These are phyloP conservation scores for Cataglyphis cursor DNA, from an alignment of 2,888 invertebrate species.

Conservation along the genomic window DNA sequence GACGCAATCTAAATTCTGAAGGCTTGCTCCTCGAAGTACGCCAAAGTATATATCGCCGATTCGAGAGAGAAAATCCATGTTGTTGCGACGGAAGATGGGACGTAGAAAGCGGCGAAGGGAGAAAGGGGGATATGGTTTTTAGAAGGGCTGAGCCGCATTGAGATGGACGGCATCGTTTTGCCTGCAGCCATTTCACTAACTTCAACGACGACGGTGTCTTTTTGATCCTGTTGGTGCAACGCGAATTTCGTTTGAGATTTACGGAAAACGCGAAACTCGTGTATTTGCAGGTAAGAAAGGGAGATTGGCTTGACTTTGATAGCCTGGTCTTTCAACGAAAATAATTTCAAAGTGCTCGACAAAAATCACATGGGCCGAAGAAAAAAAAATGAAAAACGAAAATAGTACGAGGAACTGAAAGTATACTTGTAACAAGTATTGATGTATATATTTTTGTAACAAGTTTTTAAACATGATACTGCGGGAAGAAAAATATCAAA, in stretches of 20 bases:
- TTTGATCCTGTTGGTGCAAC: constrained; percentile 32
- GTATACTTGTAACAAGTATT: neutral
- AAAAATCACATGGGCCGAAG: constrained; percentile 22
- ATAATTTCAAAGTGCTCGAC: constrained; percentile 15
- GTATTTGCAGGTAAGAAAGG: neutral
- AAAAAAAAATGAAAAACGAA: neutral
- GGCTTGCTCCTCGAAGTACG: constrained; percentile 58
- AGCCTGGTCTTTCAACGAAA: constrained; percentile 5
- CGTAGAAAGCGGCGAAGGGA: neutral
- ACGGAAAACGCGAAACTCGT: constrained; percentile 61
- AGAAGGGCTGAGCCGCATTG: constrained; percentile 36
- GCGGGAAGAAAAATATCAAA: neutral
- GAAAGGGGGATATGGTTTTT: constrained; percentile 22
- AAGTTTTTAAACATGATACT: constrained; percentile 13
- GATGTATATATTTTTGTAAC: constrained; percentile 7
- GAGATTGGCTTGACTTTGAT: neutral
- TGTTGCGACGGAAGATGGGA: neutral
- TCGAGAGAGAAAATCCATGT: constrained; percentile 57
- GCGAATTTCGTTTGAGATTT: constrained; percentile 58
- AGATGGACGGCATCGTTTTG: constrained; percentile 47
- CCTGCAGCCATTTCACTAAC: constrained; percentile 60
- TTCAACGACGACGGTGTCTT: constrained; percentile 51
- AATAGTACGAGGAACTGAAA: constrained; percentile 6
- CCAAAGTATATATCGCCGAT: constrained; percentile 54
- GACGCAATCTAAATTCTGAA: constrained; percentile 82